Conservation (phyloP, 2,113 vertebrate species). For the Urocynchramus pylzowi region DNA sequence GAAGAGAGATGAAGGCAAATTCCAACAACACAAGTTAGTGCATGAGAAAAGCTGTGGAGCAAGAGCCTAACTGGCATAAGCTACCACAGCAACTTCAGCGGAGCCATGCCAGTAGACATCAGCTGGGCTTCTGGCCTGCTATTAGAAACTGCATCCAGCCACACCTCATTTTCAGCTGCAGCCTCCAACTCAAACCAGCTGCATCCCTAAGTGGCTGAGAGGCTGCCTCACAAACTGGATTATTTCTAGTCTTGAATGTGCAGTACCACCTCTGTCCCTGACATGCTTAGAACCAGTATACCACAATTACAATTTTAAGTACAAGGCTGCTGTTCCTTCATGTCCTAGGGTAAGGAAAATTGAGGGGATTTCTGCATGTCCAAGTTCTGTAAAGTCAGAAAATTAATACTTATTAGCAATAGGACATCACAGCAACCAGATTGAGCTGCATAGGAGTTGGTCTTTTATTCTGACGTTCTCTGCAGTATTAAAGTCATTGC, state of each 20-base stretch:
- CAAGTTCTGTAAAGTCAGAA: background rate
- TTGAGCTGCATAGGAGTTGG: background rate
- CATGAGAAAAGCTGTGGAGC: background rate
- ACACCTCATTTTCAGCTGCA: slow-evolving; percentile 16
- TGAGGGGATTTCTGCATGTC: background rate
- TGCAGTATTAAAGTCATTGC: background rate
- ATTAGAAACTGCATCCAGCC: background rate
- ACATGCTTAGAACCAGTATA: background rate
- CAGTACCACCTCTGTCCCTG: background rate
- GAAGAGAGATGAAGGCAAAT: background rate
- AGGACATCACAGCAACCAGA: background rate
- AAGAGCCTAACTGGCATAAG: background rate
- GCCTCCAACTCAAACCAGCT: background rate
- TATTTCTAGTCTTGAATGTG: background rate
- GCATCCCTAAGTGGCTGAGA: background rate
- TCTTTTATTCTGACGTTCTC: background rate
- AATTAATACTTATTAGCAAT: background rate
- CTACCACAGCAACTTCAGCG: background rate
- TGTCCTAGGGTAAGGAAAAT: background rate
- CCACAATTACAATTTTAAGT: background rate
- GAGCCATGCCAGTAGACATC: background rate
- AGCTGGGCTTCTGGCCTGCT: background rate
- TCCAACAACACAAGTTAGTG: background rate
- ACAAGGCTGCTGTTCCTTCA: background rate
- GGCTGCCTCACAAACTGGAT: background rate